Percentiles rank a stretch among this genome's conserved stretches.
Conservation (phyloP, 2,888 invertebrate genomes). For the Limnephilus rhombicus region DNA sequence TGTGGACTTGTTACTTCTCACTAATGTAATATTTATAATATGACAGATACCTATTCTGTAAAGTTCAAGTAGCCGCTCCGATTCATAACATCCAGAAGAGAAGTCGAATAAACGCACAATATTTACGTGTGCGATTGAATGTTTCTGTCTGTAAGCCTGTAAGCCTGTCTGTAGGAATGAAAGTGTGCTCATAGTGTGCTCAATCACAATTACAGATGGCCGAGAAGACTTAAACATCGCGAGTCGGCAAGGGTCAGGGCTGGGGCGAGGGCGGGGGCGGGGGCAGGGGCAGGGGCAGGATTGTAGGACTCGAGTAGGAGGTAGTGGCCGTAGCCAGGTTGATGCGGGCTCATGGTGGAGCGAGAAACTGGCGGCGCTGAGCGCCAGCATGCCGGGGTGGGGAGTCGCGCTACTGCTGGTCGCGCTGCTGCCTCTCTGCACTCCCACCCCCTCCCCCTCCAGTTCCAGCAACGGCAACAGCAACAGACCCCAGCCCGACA, state of each 20-base stretch:
- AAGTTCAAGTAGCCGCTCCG: conserved; percentile 29
- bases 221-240: conserved; percentile 55
- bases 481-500: conserved; percentile 78
- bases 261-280: not conserved
- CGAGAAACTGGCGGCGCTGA: conserved; percentile 36
- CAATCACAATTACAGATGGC: conserved; percentile 62
- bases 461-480: conserved; percentile 51
- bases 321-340: conserved; percentile 41
- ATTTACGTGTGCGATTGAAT: conserved; percentile 55
- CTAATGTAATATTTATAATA: not conserved
- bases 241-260: conserved; percentile 1
- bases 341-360: conserved; percentile 58
- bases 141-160: conserved; percentile 49
- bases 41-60: not conserved
- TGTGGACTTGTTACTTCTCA: conserved; percentile 29
- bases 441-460: conserved; percentile 71
- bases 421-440: conserved; percentile 74
- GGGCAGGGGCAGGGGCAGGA: not conserved
- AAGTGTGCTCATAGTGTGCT: conserved; percentile 60
- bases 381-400: conserved; percentile 41
- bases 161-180: conserved; percentile 37
- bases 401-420: conserved; percentile 43
- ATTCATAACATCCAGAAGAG: conserved; percentile 52
- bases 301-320: not conserved
- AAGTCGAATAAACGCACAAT: conserved; percentile 45